Evolutionary conservation across 1,140 invertebrate genomes (phyloP).

Genomic region (Notospermus geniculatus): DNA sequence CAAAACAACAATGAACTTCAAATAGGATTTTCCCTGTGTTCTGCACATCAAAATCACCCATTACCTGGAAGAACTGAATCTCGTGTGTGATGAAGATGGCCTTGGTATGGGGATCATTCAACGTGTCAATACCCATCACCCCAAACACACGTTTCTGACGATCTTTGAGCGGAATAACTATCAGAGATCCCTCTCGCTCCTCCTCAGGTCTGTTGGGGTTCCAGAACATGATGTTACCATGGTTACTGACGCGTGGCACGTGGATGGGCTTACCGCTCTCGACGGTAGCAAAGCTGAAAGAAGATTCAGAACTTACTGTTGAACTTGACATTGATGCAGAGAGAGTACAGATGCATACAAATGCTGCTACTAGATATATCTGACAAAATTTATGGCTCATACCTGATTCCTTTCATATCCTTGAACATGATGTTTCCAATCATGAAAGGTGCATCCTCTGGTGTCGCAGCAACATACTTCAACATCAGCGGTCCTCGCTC

Average conservation of each 20-base stretch:
- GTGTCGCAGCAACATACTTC: constrained; percentile 50
- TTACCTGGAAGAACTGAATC: constrained; percentile 56
- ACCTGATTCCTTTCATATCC: constrained; percentile 54
- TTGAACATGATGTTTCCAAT: constrained; percentile 48
- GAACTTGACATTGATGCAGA: no score
- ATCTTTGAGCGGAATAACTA: constrained; percentile 53
- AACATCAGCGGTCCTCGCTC: constrained; percentile 41
- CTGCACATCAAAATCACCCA: no score
- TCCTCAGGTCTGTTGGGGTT: constrained; percentile 43
- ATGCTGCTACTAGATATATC: no score
- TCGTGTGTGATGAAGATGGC: constrained; percentile 55
- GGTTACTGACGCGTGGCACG: constrained; percentile 49
- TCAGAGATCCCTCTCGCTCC: constrained; percentile 49
- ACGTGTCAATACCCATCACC: constrained; percentile 51
- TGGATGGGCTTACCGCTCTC: constrained; percentile 52
- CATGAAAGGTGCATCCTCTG: constrained; percentile 50
- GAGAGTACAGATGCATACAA: no score
- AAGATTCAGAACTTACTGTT: no score
- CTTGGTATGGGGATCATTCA: constrained; percentile 47
- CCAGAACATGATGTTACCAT: constrained; percentile 54
- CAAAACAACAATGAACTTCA: no score
- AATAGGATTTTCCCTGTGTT: no score
- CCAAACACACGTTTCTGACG: constrained; percentile 54
- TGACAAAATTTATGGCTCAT: no score
- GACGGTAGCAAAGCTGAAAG: constrained; percentile 47